Base-by-base conservation (phyloP, 2,113 vertebrate genomes). In the Cinclus cinclus region DNA sequence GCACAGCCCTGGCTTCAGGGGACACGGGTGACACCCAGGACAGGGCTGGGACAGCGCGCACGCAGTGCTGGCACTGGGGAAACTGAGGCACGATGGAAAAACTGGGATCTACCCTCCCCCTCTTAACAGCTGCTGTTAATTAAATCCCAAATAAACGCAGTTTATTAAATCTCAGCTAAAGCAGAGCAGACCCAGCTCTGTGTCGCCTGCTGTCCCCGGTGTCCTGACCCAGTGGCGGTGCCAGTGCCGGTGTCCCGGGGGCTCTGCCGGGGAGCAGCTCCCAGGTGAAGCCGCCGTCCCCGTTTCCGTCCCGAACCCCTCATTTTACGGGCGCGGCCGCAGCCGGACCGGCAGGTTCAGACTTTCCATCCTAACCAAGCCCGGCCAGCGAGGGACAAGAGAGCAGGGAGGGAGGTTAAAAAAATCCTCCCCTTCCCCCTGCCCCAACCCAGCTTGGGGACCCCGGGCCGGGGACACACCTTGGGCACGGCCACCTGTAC, bases 261-360 rank as follows among this genome's bases (percentile, higher is more conserved):
- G 47, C 11, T 24, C 47, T 21, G 46, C 11, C 7, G 4, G n/a
- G 5, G 9, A 55, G 84, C 74, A 24, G 82, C 47, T 68, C 67
- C 39, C 82, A 7, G 86, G 70, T 91, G 70, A 89, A 52, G 83
- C 56, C 52, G 2, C 82, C 14, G 15, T 41, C 37, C n/a, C 1
- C 2, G 20, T 83, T 94, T 87, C 90, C 50, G 50, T 46, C 4
- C 20, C 74, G 17, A 92, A 78, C 91, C 92, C 47, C 3, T 96
- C 94, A 96, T 96, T 52, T 52, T 91, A 95, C 21, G 87, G 94
- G 87, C 2, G 86, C 46, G 77, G 92, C 92, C 28, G 74, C 46
- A 73, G 92, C 94, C 28, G 74, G 95, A 65, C 73, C 24, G n/a
- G 73, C 96, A 95, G 95, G 96, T 95, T 97, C 96, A 91, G 95